Conservation (phyloP, 2,113 vertebrate species). For the Hippolais icterina region DNA sequence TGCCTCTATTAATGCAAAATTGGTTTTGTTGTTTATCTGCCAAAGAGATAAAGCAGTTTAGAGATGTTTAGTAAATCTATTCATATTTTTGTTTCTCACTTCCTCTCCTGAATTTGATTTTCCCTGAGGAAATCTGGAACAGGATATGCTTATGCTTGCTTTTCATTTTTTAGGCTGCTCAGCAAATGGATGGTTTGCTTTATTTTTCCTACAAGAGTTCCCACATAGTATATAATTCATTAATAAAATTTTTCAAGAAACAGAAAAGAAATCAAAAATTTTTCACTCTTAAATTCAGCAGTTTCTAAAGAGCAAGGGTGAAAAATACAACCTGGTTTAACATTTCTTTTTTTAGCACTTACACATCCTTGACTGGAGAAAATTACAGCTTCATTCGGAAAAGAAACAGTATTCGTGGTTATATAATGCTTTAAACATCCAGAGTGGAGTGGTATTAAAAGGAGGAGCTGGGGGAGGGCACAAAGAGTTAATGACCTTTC, state of each 20-base stretch:
- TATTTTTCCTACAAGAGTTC: background rate
- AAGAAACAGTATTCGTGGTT: background rate
- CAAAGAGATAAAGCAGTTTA: background rate
- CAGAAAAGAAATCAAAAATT: background rate
- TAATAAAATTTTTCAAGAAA: background rate
- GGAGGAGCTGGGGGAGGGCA: background rate
- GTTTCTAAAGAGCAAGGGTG: background rate
- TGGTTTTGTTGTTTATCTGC: background rate
- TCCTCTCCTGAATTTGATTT: constrained; percentile 1
- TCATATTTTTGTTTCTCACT: constrained; percentile 22
- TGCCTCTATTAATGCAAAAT: background rate
- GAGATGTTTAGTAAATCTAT: background rate
- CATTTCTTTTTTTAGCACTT: background rate
- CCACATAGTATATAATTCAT: background rate
- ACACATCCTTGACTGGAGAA: background rate
- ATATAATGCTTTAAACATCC: background rate
- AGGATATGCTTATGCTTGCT: constrained; percentile 1
- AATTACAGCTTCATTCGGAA: background rate
- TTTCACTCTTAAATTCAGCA: background rate
- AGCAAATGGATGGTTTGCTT: background rate
- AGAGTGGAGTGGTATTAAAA: background rate
- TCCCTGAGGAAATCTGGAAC: constrained; percentile 16
- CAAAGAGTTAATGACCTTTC: background rate
- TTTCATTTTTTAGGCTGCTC: constrained; percentile 14
- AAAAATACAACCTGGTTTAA: background rate